These are phyloP conservation scores for Nomada flava DNA, from an alignment of 2,888 invertebrate species.

Conservation along the genomic window DNA sequence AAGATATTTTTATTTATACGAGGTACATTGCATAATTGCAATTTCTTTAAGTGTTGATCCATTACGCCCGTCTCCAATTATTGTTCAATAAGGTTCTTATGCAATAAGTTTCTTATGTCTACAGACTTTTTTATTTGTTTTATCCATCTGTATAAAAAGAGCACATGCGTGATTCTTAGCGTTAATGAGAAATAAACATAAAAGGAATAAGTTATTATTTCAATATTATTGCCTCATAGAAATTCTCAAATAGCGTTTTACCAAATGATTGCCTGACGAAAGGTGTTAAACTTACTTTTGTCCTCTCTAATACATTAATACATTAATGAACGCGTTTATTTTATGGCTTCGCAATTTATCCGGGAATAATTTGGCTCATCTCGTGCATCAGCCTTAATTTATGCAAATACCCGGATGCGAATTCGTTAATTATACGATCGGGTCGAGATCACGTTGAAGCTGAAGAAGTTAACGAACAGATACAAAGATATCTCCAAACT, in stretches of 20 bases:
- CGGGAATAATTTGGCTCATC: conserved; percentile 6
- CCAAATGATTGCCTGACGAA: no score
- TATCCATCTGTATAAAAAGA: background rate
- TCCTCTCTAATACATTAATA: background rate
- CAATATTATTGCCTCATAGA: no score
- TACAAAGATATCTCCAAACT: conserved; percentile 71
- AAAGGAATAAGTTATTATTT: no score
- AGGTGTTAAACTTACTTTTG: background rate
- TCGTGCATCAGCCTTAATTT: conserved; percentile 13
- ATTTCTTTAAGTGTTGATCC: no score
- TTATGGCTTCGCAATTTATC: conserved; percentile 2
- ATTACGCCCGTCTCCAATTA: no score
- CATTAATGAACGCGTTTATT: background rate
- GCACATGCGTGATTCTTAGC: no score
- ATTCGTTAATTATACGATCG: conserved; percentile 61
- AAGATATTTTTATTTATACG: no score
- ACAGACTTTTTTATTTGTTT: background rate
- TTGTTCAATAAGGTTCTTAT: no score
- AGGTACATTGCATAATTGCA: no score
- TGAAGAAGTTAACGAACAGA: conserved; percentile 76
- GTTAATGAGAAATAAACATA: no score
- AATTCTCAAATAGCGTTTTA: no score
- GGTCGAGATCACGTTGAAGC: conserved; percentile 26
- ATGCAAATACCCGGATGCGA: conserved; percentile 13
- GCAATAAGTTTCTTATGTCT: background rate